Percentiles rank a stretch among this genome's conserved stretches.
These are phyloP conservation scores for Bedellia somnulentella DNA, from an alignment of 2,888 invertebrate species.

Conservation along the genomic window DNA sequence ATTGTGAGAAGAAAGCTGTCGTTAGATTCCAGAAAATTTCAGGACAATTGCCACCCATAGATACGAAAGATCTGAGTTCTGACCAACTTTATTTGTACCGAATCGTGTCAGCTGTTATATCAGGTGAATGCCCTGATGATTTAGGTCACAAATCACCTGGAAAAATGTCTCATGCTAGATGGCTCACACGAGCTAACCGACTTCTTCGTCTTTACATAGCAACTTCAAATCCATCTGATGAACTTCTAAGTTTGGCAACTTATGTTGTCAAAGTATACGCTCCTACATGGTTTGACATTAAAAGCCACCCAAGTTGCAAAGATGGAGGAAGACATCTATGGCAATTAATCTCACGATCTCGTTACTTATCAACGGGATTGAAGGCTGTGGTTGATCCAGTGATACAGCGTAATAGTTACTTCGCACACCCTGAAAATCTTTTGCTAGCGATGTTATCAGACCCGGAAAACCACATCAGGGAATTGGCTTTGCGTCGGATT, in stretches of 20 bases:
- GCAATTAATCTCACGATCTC: conserved; percentile 6
- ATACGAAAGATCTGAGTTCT: conserved; percentile 9
- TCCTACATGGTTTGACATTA: conserved; percentile 14
- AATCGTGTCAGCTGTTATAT: conserved; percentile 10
- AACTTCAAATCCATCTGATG: conserved; percentile 8
- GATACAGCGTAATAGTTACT: conserved; percentile 10
- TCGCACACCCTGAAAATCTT: conserved; percentile 13
- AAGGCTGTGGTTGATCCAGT: conserved; percentile 5
- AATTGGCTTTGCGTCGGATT: conserved; percentile 9
- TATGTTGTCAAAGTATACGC: conserved; percentile 15
- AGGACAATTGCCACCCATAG: conserved; percentile 5
- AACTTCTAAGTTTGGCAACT: conserved; percentile 9
- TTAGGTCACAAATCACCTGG: too few relatives aligned
- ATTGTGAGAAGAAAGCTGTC: conserved; percentile 9
- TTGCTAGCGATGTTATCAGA: conserved; percentile 11
- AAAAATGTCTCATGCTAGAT: too few relatives aligned
- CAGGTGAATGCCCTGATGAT: too few relatives aligned
- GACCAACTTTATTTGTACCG: conserved; percentile 11
- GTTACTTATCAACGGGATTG: conserved; percentile 5
- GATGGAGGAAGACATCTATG: conserved; percentile 14
- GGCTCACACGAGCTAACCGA: too few relatives aligned
- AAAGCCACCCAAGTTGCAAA: conserved; percentile 13
- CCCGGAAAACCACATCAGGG: conserved; percentile 9
- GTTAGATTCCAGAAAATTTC: too few relatives aligned
- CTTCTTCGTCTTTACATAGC: conserved; percentile 12